Conservation (phyloP, 2,113 vertebrate genomes). For the Neopipo cinnamomea region DNA sequence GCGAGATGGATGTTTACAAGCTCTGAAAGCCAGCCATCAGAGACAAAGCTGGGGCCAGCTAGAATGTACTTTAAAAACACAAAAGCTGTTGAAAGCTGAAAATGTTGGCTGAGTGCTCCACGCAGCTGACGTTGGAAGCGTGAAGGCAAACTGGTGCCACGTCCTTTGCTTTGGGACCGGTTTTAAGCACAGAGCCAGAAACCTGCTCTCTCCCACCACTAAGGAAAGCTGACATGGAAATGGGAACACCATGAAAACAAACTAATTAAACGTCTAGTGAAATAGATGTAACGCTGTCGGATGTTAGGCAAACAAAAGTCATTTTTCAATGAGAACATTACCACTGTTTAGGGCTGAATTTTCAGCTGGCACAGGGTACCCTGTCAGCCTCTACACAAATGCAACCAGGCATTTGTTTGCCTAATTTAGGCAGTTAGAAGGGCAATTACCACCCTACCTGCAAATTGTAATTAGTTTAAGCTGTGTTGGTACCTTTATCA, state of each 20-base stretch:
- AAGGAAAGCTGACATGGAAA: background rate
- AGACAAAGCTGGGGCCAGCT: background rate
- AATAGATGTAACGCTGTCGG: background rate
- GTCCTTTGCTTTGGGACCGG: background rate
- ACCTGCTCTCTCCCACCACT: background rate
- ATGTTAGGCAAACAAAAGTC: background rate
- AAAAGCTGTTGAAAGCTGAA: slow-evolving; percentile 43
- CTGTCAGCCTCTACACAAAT: background rate
- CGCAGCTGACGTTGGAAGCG: slow-evolving; percentile 10
- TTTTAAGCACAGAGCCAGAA: background rate
- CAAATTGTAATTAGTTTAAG: slow-evolving; percentile 7
- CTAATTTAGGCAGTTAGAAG: slow-evolving; percentile 24
- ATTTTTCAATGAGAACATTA: background rate
- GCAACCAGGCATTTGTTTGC: background rate
- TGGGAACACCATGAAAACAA: slow-evolving; percentile 22
- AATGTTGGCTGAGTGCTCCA: background rate
- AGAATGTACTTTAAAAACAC: background rate
- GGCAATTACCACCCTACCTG: slow-evolving; percentile 27
- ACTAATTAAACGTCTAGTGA: slow-evolving; percentile 30
- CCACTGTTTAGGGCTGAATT: background rate
- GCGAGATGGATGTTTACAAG: slow-evolving; percentile 1
- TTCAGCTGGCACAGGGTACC: background rate
- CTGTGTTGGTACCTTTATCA: background rate
- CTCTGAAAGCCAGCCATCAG: slow-evolving; percentile 19
- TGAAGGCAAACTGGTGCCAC: background rate